phyloP scores from a whole-genome alignment of 2,797 vertebrate genomes.

The Amniataba percoides region DNA sequence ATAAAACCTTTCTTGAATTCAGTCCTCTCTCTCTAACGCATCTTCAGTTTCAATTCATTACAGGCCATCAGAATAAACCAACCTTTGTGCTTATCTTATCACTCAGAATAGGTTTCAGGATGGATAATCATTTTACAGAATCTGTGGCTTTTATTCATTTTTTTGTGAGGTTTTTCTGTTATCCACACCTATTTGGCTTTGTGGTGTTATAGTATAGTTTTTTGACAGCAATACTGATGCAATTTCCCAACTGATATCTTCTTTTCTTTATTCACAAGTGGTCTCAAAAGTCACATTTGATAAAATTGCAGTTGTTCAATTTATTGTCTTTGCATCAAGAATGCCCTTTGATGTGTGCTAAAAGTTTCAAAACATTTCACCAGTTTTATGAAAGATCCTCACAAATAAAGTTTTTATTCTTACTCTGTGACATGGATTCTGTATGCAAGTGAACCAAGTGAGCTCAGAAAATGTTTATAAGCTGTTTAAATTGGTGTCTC shows the following conservation, averaged over 20 bases:
- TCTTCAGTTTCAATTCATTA: conserved; percentile 11
- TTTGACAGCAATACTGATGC: not conserved
- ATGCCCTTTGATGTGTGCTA: no score
- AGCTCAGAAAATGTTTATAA: not conserved
- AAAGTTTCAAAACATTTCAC: no score
- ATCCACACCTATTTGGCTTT: not conserved
- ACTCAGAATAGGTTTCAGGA: not conserved
- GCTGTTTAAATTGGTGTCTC: not conserved
- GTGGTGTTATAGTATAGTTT: not conserved
- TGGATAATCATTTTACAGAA: not conserved
- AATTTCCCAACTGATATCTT: not conserved
- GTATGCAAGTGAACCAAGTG: not conserved
- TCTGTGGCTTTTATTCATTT: not conserved
- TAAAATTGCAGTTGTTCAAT: not conserved
- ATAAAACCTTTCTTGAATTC: not conserved
- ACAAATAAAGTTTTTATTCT: not conserved
- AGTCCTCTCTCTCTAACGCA: not conserved
- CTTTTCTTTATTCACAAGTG: not conserved
- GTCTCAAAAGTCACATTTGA: not conserved
- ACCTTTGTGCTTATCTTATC: not conserved
- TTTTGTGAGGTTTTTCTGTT: not conserved
- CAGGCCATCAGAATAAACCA: not conserved
- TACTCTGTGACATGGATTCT: no score
- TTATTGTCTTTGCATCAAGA: not conserved
- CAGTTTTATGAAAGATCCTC: not conserved